Base-by-base conservation (phyloP, 2,113 vertebrate species). In the Calyptommatus sinebrachiatus region DNA sequence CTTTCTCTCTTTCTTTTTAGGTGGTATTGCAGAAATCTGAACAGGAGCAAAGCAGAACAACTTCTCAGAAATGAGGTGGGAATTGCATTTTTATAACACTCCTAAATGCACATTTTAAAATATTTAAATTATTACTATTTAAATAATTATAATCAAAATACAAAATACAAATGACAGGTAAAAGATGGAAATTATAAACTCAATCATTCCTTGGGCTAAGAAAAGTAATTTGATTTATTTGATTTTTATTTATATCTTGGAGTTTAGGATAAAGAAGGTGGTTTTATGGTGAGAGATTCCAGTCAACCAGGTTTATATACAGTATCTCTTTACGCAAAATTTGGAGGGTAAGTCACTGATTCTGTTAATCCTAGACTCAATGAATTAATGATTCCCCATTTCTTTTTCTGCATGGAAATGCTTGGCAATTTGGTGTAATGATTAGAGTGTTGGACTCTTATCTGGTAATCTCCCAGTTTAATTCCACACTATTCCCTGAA, bases 221-320 rank as follows among this genome's bases (percentile, higher is more conserved):
- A 41, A 41, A 41, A 41, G 35, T 41, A 2, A 41, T 41, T 41
- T 41, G 18, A 0, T 46, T 62, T 75, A 57, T 68, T 61, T 80
- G 84, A 63, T 9, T 21, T 31, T 73, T 0, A 0, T 82, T 85
- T 10, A 91, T 71, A 73, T 60, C 10, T 88, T 94, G 81, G 16
- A 48, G 94, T 96, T 86, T 86, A 99, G 98, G 97, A 96, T 91
- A 99, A 98, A 95, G 98, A 99, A 91, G 98, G 98, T 48, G 95
- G 95, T 12, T 99, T 99, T 93, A 94, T 99, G 71, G 97, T 99
- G 79, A 96, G 98, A 84, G 95, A 98, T 81, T 99, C 97, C 79
- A 99, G 98, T 85, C 96, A 96, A 45, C 86, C 92, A 2, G 97
- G 96, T 77, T 83, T 96, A 26, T 98, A 97, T 88, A 99, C 97